Percentiles rank a stretch among this genome's conserved stretches.
Evolutionary conservation across 2,113 vertebrate genomes (phyloP).

Genomic region (Lophochroa leadbeateri): DNA sequence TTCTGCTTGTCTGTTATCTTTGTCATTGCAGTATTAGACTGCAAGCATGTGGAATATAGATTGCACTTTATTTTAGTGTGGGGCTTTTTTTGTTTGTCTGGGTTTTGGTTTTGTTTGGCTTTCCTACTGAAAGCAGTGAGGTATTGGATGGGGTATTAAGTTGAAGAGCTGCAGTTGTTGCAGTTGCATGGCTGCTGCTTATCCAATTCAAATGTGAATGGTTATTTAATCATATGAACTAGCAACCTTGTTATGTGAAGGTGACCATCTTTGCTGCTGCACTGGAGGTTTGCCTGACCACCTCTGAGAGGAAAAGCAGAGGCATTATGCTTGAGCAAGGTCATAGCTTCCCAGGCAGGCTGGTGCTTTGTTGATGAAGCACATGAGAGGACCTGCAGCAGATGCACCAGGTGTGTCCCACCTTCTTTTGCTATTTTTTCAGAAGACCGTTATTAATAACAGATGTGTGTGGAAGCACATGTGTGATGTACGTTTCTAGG

Average conservation of each 20-base stretch:
- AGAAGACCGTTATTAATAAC: background rate
- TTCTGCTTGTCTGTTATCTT: background rate
- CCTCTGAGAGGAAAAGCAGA: background rate
- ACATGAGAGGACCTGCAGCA: background rate
- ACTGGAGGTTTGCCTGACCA: background rate
- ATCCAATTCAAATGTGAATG: background rate
- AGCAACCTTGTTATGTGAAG: rapidly evolving
- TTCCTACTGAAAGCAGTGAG: background rate
- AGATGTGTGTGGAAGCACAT: rapidly evolving
- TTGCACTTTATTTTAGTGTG: background rate
- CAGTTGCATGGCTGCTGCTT: background rate
- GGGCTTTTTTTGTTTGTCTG: background rate
- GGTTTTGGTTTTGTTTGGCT: background rate
- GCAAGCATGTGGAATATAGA: background rate
- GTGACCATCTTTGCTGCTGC: background rate
- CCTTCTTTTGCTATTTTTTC: background rate
- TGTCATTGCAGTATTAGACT: background rate
- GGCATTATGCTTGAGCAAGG: background rate
- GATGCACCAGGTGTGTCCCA: background rate
- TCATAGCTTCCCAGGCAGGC: background rate
- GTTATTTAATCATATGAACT: background rate
- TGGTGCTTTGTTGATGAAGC: background rate
- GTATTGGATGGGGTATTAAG: background rate
- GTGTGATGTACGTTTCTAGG: background rate
- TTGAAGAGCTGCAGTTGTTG: background rate